These are phyloP conservation scores for Stenolophus ochropezus DNA, from an alignment of 2,888 invertebrate species.

Conservation along the genomic window DNA sequence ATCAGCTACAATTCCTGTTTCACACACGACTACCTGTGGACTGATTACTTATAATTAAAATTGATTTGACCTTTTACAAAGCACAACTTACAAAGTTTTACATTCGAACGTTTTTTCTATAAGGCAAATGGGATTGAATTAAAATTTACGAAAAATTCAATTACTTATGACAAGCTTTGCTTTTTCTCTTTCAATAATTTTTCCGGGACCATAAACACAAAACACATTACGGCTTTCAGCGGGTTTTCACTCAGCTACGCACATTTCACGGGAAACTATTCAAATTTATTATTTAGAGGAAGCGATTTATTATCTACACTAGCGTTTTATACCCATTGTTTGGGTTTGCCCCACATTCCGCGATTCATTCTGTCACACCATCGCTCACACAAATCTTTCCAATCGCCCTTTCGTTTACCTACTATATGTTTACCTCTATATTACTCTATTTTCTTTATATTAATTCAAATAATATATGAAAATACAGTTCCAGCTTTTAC, in stretches of 20 bases:
- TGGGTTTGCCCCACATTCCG: no score
- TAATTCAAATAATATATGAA: no score
- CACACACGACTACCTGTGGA: constrained; percentile 22
- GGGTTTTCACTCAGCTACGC: not conserved
- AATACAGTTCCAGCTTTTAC: no score
- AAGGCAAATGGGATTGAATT: not conserved
- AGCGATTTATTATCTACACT: not conserved
- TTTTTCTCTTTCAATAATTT: not conserved
- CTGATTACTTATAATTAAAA: constrained; percentile 29
- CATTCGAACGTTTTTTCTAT: not conserved
- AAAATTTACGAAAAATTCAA: not conserved
- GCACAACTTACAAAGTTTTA: not conserved
- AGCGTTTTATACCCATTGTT: no score
- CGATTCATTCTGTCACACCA: no score
- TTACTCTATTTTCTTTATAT: no score
- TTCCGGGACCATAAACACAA: not conserved
- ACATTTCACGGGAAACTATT: not conserved
- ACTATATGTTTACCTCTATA: no score
- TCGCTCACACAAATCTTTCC: no score
- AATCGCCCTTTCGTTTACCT: no score
- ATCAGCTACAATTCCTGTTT: constrained; percentile 37
- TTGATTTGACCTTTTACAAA: constrained; percentile 17
- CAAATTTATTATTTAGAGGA: not conserved
- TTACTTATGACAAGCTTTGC: not conserved
- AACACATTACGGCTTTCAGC: not conserved